Percentiles rank a stretch among this genome's conserved stretches.
phyloP scores from a whole-genome alignment of 2,797 vertebrate genomes.

The Sebastes hubbsi region DNA sequence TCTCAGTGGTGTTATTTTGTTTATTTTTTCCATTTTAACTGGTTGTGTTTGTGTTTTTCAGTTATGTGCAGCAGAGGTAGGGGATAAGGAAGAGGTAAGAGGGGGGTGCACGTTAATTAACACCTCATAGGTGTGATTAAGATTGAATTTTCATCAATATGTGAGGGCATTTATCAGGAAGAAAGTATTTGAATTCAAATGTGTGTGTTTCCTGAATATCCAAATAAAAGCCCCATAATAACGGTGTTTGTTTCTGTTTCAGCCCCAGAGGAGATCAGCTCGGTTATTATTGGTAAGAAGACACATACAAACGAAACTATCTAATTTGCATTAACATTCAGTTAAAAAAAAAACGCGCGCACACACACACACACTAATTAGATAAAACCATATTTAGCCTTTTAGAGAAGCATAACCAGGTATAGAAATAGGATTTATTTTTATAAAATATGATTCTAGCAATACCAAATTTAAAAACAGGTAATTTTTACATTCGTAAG shows the following conservation, averaged over 20 bases:
- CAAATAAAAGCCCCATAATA: slow-evolving; percentile 1
- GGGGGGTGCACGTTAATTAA: no score
- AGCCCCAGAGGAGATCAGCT: slow-evolving; percentile 95
- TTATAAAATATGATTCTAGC: not conserved
- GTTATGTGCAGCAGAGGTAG: slow-evolving; percentile 83
- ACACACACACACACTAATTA: no score
- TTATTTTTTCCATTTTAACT: slow-evolving; percentile 14
- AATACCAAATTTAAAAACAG: not conserved
- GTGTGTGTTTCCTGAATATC: slow-evolving; percentile 5
- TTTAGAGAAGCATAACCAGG: not conserved
- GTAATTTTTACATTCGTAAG: slow-evolving; percentile 62
- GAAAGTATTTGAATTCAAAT: not conserved
- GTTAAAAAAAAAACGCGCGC: not conserved
- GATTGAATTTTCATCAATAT: not conserved
- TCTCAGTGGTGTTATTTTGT: not conserved
- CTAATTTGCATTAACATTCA: not conserved
- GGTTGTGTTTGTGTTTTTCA: slow-evolving; percentile 48
- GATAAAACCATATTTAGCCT: not conserved
- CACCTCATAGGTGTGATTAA: not conserved
- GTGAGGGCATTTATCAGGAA: not conserved
- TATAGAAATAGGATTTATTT: not conserved
- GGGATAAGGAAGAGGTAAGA: slow-evolving; percentile 90
- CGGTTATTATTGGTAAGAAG: slow-evolving; percentile 91
- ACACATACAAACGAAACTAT: not conserved
- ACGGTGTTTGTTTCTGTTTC: slow-evolving; percentile 51